These are phyloP conservation scores for Cygnus olor DNA, from an alignment of 2,797 vertebrate species.

Conservation along the genomic window DNA sequence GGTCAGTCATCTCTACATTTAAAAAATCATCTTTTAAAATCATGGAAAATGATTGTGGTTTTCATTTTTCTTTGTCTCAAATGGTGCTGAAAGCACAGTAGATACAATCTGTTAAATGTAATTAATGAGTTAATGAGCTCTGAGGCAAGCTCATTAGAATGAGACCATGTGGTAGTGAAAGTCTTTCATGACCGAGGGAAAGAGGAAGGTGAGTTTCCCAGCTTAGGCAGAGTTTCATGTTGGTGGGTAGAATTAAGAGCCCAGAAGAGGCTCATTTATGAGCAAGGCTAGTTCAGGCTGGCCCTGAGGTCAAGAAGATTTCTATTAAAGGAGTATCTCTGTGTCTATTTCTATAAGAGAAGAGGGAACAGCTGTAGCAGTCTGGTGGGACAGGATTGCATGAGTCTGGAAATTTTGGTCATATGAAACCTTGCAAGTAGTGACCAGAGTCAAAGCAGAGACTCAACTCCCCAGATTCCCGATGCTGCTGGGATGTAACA, in stretches of 20 bases:
- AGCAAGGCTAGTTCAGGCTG: neutral
- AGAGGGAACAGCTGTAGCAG: neutral
- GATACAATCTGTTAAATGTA: neutral
- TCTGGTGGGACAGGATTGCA: neutral
- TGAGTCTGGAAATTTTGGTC: neutral
- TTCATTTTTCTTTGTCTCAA: neutral
- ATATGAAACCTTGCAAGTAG: neutral
- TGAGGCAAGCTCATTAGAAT: neutral
- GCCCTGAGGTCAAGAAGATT: neutral
- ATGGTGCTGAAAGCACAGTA: neutral
- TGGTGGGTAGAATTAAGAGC: accelerated
- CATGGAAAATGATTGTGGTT: neutral
- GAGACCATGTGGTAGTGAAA: neutral
- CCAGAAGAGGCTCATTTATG: neutral
- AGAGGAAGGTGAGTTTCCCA: neutral
- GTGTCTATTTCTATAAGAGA: neutral
- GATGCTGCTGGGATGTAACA: neutral
- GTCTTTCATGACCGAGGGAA: neutral
- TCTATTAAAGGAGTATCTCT: neutral
- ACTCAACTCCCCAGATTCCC: neutral
- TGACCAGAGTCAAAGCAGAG: neutral
- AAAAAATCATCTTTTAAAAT: neutral
- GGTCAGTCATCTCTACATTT: neutral
- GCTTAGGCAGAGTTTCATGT: neutral
- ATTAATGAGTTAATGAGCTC: neutral